Base-by-base conservation (phyloP, 2,888 invertebrate species). In the Spatulosminthurus flaviceps region DNA sequence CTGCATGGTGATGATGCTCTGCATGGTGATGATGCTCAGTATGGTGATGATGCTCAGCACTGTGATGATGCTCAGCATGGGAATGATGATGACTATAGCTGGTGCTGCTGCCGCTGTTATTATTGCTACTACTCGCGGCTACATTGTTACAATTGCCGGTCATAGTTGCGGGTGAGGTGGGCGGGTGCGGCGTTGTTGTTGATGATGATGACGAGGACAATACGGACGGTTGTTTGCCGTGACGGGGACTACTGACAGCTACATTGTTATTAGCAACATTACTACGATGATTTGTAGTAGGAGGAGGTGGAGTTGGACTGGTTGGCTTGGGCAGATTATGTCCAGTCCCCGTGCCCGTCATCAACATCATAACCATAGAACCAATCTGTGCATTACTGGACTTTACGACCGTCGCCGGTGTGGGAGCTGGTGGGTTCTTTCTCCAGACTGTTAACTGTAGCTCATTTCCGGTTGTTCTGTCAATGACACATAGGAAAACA, bases 361-460 rank as follows among this genome's bases (percentile, higher is more conserved):
- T 78, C 21, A 78, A 51, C 78, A 78, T 78, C 78, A 78, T 78
- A 21, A 78, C 78, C 78, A 78, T 78, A 9, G 71, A 71, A 24
- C 78, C 78, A 42, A 78, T 78, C 22, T 70, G 71, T 9, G 77
- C 51, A 67, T 16, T 28, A 43, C 69, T 69, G 24, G 70, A 51
- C 61, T 73, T 73, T 22, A 60, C 26, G n/a, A 60, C 61, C 19
- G 34, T 64, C 7, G 67, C 28, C 13, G 67, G 28, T 19, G 75
- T 64, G 1, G 71, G 42, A 42, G 42, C 71, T 16, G 72, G 66
- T n/a, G 72, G 73, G 71, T 80, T 69, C 67, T 82, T 83, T 78
- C 84, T 67, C 84, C 84, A 84, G 0, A 84, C 80, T 80, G 83
- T 82, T 43, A 84, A 75, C 9, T 83, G 80, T 69, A 84, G 61